These are phyloP conservation scores for Drosophila colorata DNA, from an alignment of 2,888 invertebrate species.

Conservation along the genomic window DNA sequence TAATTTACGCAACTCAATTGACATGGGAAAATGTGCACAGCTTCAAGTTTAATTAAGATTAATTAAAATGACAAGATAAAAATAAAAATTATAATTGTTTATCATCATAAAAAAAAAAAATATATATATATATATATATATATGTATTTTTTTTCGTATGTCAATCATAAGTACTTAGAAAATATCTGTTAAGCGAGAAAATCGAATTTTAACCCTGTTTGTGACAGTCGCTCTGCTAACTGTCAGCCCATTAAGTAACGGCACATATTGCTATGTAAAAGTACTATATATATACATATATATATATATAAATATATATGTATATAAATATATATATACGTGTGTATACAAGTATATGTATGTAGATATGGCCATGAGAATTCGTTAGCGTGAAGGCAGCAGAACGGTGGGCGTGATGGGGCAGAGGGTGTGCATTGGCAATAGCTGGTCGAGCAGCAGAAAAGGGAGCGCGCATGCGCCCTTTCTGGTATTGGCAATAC, in stretches of 20 bases:
- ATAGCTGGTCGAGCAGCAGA: slow-evolving; percentile 35
- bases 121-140: not conserved
- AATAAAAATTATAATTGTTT: not conserved
- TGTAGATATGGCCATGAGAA: slow-evolving; percentile 44
- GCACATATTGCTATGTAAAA: not conserved
- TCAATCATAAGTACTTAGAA: not conserved
- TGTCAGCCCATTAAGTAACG: slow-evolving; percentile 30
- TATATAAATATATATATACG: slow-evolving; percentile 4
- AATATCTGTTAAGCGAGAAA: slow-evolving; percentile 5
- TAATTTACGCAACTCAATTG: slow-evolving; percentile 35
- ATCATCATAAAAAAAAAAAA: not conserved
- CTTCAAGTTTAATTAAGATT: slow-evolving; percentile 7
- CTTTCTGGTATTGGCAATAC: slow-evolving; percentile 42
- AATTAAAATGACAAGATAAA: not conserved
- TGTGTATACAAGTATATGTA: slow-evolving; percentile 13
- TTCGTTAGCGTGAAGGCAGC: slow-evolving; percentile 1
- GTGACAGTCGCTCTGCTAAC: slow-evolving; percentile 23
- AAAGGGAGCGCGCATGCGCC: slow-evolving; percentile 49
- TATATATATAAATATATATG: slow-evolving; percentile 6
- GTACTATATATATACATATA: not conserved
- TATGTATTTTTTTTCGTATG: no score
- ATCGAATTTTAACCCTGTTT: slow-evolving; percentile 13
- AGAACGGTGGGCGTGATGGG: not conserved
- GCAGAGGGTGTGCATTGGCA: slow-evolving; percentile 29
- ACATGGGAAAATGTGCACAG: slow-evolving; percentile 17